phyloP scores from a whole-genome alignment of 2,797 vertebrate species.

The Mormyrops boulengeri region DNA sequence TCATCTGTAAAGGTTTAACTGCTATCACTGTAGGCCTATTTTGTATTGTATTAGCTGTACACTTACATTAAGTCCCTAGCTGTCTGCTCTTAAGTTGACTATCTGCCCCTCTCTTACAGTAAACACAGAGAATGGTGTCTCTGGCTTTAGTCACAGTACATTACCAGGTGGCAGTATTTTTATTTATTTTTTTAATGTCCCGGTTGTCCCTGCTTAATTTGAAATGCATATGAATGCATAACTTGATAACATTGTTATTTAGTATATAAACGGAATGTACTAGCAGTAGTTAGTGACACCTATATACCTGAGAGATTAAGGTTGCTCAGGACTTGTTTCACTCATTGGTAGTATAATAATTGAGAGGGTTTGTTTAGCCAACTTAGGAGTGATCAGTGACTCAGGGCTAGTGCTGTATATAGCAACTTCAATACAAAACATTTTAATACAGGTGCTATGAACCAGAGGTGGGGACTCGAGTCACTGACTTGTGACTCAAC shows the following conservation, averaged over 20 bases:
- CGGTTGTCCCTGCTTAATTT: background rate
- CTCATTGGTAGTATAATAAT: background rate
- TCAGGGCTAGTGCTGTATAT: background rate
- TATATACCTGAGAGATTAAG: background rate
- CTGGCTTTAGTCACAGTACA: background rate
- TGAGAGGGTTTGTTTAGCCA: background rate
- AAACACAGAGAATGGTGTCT: background rate
- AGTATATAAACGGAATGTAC: background rate
- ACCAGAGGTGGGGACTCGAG: background rate
- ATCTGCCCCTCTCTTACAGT: background rate
- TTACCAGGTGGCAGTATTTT: background rate
- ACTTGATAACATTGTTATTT: background rate
- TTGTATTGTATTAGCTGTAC: background rate
- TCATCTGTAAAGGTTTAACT: background rate
- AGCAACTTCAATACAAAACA: background rate
- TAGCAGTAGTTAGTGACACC: background rate
- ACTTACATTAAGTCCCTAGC: background rate
- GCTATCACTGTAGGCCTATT: background rate
- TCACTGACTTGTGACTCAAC: background rate
- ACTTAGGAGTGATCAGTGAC: background rate
- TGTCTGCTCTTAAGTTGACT: background rate
- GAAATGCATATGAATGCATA: background rate
- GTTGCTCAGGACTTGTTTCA: background rate
- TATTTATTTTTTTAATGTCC: background rate
- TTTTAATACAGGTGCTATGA: background rate